Base-by-base conservation (phyloP, 2,797 vertebrate genomes). In the Lithobates sylvaticus region DNA sequence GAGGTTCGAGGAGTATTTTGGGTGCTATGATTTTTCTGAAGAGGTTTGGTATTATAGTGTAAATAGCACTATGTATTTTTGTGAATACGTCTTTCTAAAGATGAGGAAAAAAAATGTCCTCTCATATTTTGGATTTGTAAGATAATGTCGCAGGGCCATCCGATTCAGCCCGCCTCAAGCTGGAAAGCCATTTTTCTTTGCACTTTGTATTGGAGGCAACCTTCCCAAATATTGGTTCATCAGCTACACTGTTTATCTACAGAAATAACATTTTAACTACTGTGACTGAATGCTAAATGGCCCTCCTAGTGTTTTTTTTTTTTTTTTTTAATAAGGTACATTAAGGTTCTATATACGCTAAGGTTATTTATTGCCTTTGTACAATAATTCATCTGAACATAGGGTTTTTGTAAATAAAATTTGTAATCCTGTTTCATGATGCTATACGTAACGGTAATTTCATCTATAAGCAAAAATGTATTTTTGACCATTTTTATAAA, bases 361-460 rank as follows among this genome's bases (percentile, higher is more conserved):
- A 39, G 39, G 39, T 39, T 95, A 95, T 95, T 95, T 95, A 95
- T 95, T 95, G 92, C 89, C 91, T 83, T 92, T 95, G 92, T 95
- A 95, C 94, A 93, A 92, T 91, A 90, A 91, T 90, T 92, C 71
- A 92, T 84, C 88, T 87, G 89, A 89, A 93, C 92, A 89, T 84
- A 78, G 88, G 89, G 90, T 92, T 92, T 89, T 91, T 95, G 93
- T 96, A 95, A 93, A 95, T 95, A 94, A 85, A 88, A 88, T 89
- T 90, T 91, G 88, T 89, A 91, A 90, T 93, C 89, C 78, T 92
- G 78, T 93, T 91, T 90, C 91, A 92, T 82, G 54, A 79, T 87
- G 90, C 90, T 92, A 91, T 89, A 77, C 91, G 90, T 92, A 90
- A 89, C 89, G 88, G 87, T 92, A 89, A 85, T 90, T 89, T 94